Evolutionary conservation across 1,140 invertebrate genomes (phyloP).

Genomic region (Tetranychus cinnabarinus): DNA sequence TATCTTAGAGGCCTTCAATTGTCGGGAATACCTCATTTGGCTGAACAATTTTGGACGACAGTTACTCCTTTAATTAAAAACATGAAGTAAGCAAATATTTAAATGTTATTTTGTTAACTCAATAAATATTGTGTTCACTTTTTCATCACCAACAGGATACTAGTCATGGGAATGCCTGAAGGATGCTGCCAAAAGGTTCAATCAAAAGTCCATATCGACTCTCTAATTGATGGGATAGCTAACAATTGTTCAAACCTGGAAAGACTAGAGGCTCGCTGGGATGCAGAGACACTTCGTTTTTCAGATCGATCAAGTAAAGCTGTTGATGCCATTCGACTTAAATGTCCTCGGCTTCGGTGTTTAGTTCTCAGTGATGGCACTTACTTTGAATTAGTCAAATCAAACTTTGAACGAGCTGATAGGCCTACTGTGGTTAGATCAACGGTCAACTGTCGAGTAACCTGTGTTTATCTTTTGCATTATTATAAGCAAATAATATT

Average conservation of each 20-base stretch:
- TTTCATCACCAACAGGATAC: constrained; percentile 39
- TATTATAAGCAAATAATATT: constrained; percentile 88
- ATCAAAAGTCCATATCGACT: constrained; percentile 53
- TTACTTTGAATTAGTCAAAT: constrained; percentile 94
- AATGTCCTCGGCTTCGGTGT: constrained; percentile 58
- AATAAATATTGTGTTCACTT: neutral
- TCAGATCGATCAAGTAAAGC: constrained; percentile 93
- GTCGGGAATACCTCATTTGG: constrained; percentile 89
- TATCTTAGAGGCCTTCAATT: constrained; percentile 65
- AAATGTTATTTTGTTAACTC: neutral
- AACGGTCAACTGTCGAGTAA: constrained; percentile 70
- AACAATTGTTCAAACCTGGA: constrained; percentile 70
- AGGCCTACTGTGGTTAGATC: constrained; percentile 82
- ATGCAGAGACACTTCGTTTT: constrained; percentile 88
- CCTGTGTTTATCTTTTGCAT: constrained; percentile 64
- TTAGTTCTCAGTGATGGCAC: constrained; percentile 81
- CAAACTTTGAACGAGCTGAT: constrained; percentile 95
- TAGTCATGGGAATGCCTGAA: constrained; percentile 90
- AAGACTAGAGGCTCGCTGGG: constrained; percentile 85
- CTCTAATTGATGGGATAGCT: constrained; percentile 89
- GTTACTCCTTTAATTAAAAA: constrained; percentile 68
- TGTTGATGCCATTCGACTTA: constrained; percentile 55
- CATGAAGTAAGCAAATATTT: constrained; percentile 41
- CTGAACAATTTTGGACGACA: constrained; percentile 85
- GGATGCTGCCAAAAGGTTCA: constrained; percentile 83